Percentiles rank a stretch among this genome's conserved stretches.
These are phyloP conservation scores for Balearica regulorum DNA, from an alignment of 2,797 vertebrate genomes.

Conservation along the genomic window DNA sequence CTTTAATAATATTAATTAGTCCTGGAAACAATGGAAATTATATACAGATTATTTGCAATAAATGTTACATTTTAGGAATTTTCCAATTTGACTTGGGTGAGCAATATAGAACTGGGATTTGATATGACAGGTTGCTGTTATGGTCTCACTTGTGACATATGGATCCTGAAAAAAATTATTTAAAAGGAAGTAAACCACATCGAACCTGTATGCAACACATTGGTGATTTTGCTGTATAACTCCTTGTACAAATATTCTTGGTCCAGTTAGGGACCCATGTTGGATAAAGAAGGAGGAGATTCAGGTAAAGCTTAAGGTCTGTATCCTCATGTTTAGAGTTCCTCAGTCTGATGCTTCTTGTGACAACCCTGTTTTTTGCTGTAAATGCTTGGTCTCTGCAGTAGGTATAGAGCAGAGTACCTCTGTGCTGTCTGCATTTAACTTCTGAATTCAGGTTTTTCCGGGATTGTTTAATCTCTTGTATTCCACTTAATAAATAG, in stretches of 20 bases:
- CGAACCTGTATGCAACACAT: background rate
- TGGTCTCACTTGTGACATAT: background rate
- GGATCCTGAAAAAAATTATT: background rate
- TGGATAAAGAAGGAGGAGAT: background rate
- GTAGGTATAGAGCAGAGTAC: background rate
- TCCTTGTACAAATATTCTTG: background rate
- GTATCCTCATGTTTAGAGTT: background rate
- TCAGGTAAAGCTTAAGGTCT: background rate
- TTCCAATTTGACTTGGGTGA: background rate
- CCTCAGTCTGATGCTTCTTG: background rate
- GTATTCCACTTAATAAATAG: background rate
- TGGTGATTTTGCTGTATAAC: background rate
- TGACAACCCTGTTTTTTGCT: background rate
- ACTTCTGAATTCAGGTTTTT: background rate
- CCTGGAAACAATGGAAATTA: background rate
- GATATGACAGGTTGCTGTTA: background rate
- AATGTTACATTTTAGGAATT: background rate
- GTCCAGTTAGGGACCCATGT: background rate
- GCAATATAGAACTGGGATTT: background rate
- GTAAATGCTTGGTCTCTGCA: background rate
- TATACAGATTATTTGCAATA: background rate
- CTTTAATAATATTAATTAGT: background rate
- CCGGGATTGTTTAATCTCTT: background rate
- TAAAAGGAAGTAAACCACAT: background rate
- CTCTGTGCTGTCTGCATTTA: background rate